Evolutionary conservation across 2,113 vertebrate genomes (phyloP), one percentile per base, ranked within the genome.

Genomic region (Menidia beryllina): DNA sequence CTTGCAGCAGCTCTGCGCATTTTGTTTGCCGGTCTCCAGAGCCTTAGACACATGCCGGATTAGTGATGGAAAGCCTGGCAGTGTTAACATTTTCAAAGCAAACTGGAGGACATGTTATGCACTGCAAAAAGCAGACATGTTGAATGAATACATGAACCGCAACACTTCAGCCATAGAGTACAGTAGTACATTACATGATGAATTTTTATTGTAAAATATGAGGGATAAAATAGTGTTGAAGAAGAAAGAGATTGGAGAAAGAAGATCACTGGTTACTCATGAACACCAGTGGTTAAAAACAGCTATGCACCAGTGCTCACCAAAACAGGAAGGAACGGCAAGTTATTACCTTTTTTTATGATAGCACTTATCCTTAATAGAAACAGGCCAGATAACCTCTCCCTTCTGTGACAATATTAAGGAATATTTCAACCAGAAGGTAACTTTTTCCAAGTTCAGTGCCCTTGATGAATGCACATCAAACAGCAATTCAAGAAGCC

Each of bases 311-410:
- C n/a, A n/a, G n/a, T n/a, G 43, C 24, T n/a, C 50, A 66, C 30
- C 26, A 53, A 64, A 72, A 70, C 55, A 65, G 51, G 47, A 25
- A 68, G 67, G 69, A 41, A 77, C 45, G 57, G 13, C 2, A 60
- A 66, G 25, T 50, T 56, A 70, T 75, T 39, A 0, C 36, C 64
- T 79, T 3, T 65, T 75, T 59, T 23, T 12, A 38, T 19, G 36
- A 61, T 67, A 72, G 20, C 75, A 45, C 48, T 64, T 71, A 64
- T n/a, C 64, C 50, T 75, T 84, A 77, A 87, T 81, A 64, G 74
- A 70, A 68, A 75, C 73, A 77, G 52, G 69, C 77, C 36, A 75
- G 79, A 88, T 53, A 45, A 63, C 61, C 68, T 65, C 61, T 64
- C 8, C 5, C 3, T 0, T 78, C 48, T 39, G 24, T 23, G 38